Conservation (phyloP, 2,888 invertebrate genomes). For the Tetheella fluctuosa region DNA sequence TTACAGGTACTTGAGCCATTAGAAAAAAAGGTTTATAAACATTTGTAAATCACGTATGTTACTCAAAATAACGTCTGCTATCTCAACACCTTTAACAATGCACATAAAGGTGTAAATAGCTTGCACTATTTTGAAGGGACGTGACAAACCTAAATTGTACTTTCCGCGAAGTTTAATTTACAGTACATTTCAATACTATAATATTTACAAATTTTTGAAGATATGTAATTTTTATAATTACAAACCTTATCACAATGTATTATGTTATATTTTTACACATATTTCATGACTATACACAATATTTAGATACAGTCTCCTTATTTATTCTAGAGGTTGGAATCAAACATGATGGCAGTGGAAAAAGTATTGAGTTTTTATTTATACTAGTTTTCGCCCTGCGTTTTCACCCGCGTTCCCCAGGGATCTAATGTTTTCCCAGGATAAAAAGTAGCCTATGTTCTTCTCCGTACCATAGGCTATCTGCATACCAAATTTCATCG, state of each 20-base stretch:
- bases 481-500: too few relatives aligned
- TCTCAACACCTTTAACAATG: neutral
- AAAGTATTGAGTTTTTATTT: neutral
- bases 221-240: conserved; percentile 51
- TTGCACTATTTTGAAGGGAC: neutral
- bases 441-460: too few relatives aligned
- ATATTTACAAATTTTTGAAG: conserved; percentile 32
- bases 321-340: conserved; percentile 17
- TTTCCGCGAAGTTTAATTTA: neutral
- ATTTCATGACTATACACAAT: conserved; percentile 19
- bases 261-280: conserved; percentile 42
- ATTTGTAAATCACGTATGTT: neutral
- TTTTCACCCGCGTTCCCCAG: too few relatives aligned
- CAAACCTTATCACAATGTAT: conserved; percentile 57
- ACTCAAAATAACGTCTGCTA: neutral
- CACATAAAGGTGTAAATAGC: conserved; percentile 6
- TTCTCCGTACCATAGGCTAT: too few relatives aligned
- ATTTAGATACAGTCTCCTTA: conserved; percentile 28
- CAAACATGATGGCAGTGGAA: neutral
- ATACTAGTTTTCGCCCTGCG: too few relatives aligned
- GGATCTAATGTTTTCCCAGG: too few relatives aligned
- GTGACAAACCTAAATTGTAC: conserved; percentile 10
- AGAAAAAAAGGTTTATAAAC: neutral
- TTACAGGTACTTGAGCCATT: neutral
- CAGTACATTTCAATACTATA: conserved; percentile 7